Base-by-base conservation (phyloP, 2,113 vertebrate genomes). In the Cygnus buccinator region DNA sequence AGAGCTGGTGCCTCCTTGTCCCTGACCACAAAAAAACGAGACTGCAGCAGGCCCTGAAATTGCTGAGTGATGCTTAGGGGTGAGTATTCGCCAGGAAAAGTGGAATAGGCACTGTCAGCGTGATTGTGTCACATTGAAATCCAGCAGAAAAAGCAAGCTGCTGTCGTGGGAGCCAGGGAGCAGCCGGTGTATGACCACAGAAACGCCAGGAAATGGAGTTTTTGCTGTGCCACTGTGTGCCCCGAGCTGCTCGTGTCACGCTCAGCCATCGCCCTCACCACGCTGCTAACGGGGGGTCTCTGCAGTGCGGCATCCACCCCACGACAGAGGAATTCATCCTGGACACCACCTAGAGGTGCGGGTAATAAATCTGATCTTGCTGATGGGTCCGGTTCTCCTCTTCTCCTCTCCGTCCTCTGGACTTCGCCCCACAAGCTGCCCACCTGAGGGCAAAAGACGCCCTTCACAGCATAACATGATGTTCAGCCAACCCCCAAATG, bases 251-350 rank as follows among this genome's bases (percentile, higher is more conserved):
- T 6, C 20, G 20, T 23, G 55, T 11, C 75, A 15, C 4, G 1
- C 39, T 46, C 17, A 33, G 44, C 17, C 52, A 54, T 54, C 13
- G 52, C 29, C 35, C 9, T 29, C 76, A 57, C 58, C n/a, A 72
- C 23, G n/a, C n/a, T 6, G 39, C 43, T n/a, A 39, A 31, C 1
- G 2, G 19, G 73, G 35, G 12, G 41, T 58, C 35, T 50, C 29
- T 41, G 29, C 67, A n/a, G 23, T 3, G 10, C 22, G 7, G 13
- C 29, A 18, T 41, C 50, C 67, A 20, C 29, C 58, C 29, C 15
- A 19, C 0, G 0, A 23, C 33, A 48, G 39, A 44, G 13, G n/a
- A 65, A 48, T n/a, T 25, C 8, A 0, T 28, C 39, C 31, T 76
- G 48, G 19, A 28, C 8, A 50, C 11, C 35, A 31, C 73, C 35